Conservation (phyloP, 2,113 vertebrate genomes). For the Takifugu bimaculatus region DNA sequence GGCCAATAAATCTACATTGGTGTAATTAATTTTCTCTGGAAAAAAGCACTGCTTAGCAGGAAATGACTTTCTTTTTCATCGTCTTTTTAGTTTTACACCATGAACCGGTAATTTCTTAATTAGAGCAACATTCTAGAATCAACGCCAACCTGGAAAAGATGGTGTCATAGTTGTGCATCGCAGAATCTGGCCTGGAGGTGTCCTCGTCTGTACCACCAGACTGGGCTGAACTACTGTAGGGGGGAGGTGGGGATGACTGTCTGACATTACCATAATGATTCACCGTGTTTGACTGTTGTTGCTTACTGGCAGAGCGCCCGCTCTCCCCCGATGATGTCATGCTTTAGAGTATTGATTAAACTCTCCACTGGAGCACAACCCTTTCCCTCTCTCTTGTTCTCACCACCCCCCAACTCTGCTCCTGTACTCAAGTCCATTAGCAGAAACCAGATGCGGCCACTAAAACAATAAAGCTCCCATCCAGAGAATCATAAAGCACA, state of each 20-base stretch:
- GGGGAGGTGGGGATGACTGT: slow-evolving; percentile 33
- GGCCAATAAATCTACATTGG: no score
- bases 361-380: slow-evolving; percentile 41
- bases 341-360: slow-evolving; percentile 62
- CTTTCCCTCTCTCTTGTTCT: slow-evolving; percentile 30
- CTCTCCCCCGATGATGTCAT: slow-evolving; percentile 68
- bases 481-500: slow-evolving; percentile 64
- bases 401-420: neutral
- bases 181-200: slow-evolving; percentile 44
- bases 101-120: no score
- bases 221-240: slow-evolving; percentile 5
- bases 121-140: no score
- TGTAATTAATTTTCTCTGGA: no score
- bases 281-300: slow-evolving; percentile 58
- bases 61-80: no score
- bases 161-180: slow-evolving; percentile 50
- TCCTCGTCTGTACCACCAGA: slow-evolving; percentile 50
- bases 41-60: no score
- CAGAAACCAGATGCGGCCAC: slow-evolving; percentile 64
- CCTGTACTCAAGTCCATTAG: slow-evolving; percentile 51
- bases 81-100: no score
- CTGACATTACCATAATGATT: slow-evolving; percentile 62
- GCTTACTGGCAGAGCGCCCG: slow-evolving; percentile 61
- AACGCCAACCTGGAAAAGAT: no score
- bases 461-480: slow-evolving; percentile 68